Base-by-base conservation (phyloP, 30 jellyfish, hydroid and myxozoan species). In the Cassiopea xamachana region DNA sequence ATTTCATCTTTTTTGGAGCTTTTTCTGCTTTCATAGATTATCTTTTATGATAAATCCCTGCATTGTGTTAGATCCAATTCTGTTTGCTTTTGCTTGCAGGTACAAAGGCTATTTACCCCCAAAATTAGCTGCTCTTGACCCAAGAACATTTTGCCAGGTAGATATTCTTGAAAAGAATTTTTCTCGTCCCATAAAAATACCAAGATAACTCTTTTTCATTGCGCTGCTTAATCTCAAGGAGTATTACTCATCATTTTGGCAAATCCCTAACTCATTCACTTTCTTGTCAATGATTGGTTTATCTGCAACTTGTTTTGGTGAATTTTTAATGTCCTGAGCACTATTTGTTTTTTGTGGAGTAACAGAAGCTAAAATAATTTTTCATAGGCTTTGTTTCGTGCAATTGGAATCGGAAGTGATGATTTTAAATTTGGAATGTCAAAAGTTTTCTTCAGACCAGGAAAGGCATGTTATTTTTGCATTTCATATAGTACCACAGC, bases 361-460 rank as follows among this genome's bases (percentile, higher is more conserved):
- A 55, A 55, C 12, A 3, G 64, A 6, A 55, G 64, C 64, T 46
- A 12, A 9, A 43, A 13, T 77, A 9, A 9, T 43, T 46, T 7
- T 4, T 50, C 79, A 1, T 13, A 91, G 94, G 99, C 99, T 7
- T 85, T 96, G 60, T 96, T 96, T 92, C 97, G 98, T 51, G 99
- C 99, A 1, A 96, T 96, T 83, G 99, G 99, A 27, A 96, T 96
- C 60, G 97, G 94, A 13, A 85, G 81, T 76, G 99, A 92, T 69
- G 98, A 96, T 83, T 96, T 96, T 79, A 96, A 96, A 77, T 96
- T 96, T 80, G 99, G 99, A 71, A 92, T 96, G 99, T 80, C 99
- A 1, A 96, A 96, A 85, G 99, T 92, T 16, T 96, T 96, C 90
- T 96, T 96, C 77, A 76, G 99, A 60, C 99, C 99, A 3, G 99